phyloP scores from a whole-genome alignment of 1,140 invertebrate species.

The Drosophila ohnishii region DNA sequence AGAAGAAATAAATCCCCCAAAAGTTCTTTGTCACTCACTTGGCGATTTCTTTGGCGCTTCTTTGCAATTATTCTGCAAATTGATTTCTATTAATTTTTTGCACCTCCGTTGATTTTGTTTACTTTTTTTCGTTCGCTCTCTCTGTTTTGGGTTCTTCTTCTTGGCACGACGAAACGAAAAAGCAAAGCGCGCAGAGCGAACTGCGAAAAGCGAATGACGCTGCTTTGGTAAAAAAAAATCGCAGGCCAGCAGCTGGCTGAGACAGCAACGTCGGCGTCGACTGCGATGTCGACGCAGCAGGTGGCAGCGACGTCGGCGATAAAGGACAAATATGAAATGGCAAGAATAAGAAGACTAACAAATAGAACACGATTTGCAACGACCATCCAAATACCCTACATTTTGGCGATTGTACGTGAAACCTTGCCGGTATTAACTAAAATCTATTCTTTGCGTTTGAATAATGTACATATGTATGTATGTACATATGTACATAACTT shows the following conservation, averaged over 20 bases:
- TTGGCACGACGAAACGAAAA: slow-evolving; percentile 29
- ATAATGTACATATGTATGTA: background rate
- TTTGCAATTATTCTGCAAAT: slow-evolving; percentile 34
- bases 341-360: slow-evolving; percentile 33
- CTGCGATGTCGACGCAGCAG: slow-evolving; percentile 26
- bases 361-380: background rate
- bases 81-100: slow-evolving; percentile 34
- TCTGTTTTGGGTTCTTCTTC: slow-evolving; percentile 11
- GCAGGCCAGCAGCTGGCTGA: slow-evolving; percentile 19
- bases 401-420: background rate
- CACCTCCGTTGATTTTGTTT: slow-evolving; percentile 26
- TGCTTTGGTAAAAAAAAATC: slow-evolving; percentile 41
- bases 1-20: slow-evolving; percentile 15
- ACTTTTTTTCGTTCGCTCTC: slow-evolving; percentile 15
- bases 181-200: slow-evolving; percentile 45
- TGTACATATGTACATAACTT: background rate
- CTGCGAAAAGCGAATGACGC: slow-evolving; percentile 38
- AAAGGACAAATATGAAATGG: slow-evolving; percentile 49
- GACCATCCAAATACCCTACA: background rate
- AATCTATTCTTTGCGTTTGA: background rate
- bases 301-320: slow-evolving; percentile 27
- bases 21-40: slow-evolving; percentile 38
- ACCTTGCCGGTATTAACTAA: background rate
- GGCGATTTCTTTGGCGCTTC: slow-evolving; percentile 10
- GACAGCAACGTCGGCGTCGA: slow-evolving; percentile 8